Evolutionary conservation across 2,113 vertebrate species (phyloP), one percentile per base, ranked within the genome.

Genomic region (Notothenia coriiceps): DNA sequence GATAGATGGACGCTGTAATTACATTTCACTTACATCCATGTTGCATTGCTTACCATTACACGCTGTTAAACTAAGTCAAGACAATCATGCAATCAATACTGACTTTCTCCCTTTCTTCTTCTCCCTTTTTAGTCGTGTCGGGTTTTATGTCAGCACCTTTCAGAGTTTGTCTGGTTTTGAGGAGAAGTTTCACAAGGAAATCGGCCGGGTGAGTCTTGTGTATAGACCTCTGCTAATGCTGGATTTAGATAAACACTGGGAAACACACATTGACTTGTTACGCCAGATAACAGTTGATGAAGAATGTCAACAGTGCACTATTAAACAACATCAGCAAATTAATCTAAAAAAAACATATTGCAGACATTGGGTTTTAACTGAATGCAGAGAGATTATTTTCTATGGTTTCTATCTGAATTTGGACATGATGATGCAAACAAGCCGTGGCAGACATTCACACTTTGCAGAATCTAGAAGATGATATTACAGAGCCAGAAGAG

Each of bases 61-160:
- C 57, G 51, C 59, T 25, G 49, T 57, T 54, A 9, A 71, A 63
- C 33, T 6, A 72, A 68, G 64, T 73, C n/a, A 49, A 60, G 74
- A 43, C 33, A 20, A 13, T 67, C 60, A 67, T 65, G 11, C 55
- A 33, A 12, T 78, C 73, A 66, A 52, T 65, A 18, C 15, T 60
- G 1, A 81, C 25, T 85, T 44, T 83, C 33, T 71, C 15, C 44
- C 69, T 66, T 35, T 64, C n/a, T 61, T 20, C 46, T 77, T n/a
- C 59, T 13, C 51, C 54, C 61, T 33, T 29, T 90, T 1, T 84
- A 99, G 98, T 93, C 98, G 98, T 68, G 98, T 99, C 84, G 98
- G 98, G 82, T 99, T 99, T 93, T 99, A 99, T 0, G 97, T 99
- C 93, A 99, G 99, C 96, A 99, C 98, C 73, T 99, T 99, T 94